These are phyloP conservation scores for Pelobates fuscus DNA, from an alignment of 2,113 vertebrate species.

Conservation along the genomic window DNA sequence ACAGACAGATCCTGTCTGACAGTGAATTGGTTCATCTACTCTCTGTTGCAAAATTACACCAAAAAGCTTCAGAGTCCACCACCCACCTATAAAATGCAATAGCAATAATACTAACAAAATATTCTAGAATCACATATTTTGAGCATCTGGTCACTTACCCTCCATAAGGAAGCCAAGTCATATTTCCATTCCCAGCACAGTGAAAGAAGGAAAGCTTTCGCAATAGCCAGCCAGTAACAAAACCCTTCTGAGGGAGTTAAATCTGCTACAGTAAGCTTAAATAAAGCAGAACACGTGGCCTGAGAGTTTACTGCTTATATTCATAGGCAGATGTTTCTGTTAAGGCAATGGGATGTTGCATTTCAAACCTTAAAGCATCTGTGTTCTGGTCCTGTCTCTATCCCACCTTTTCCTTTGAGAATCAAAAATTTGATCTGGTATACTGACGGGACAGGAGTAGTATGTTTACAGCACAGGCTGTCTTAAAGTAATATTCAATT, in stretches of 20 bases:
- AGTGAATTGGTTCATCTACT: background rate
- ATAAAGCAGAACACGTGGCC: constrained; percentile 49
- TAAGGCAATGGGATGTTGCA: constrained; percentile 35
- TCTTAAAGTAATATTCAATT: background rate
- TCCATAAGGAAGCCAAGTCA: constrained; percentile 48
- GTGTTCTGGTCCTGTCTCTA: background rate
- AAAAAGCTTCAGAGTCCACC: background rate
- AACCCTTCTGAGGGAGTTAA: constrained; percentile 48
- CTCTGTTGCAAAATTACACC: background rate
- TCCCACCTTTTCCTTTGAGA: background rate
- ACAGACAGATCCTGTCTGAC: too few relatives aligned
- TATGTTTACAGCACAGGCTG: background rate
- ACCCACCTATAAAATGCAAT: too few relatives aligned
- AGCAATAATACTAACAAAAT: too few relatives aligned
- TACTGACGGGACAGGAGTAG: background rate
- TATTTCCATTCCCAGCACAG: constrained; percentile 39
- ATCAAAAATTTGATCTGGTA: background rate
- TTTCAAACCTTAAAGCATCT: constrained; percentile 9
- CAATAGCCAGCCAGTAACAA: constrained; percentile 46
- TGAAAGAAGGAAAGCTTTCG: constrained; percentile 44
- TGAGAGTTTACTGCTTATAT: constrained; percentile 43
- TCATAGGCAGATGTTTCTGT: constrained; percentile 45
- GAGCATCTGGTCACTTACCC: constrained; percentile 33
- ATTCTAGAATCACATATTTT: background rate
- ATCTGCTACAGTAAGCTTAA: constrained; percentile 49